Percentiles rank a stretch among this genome's conserved stretches.
Conservation (phyloP, 2,113 vertebrate species). For the Murina feae region DNA sequence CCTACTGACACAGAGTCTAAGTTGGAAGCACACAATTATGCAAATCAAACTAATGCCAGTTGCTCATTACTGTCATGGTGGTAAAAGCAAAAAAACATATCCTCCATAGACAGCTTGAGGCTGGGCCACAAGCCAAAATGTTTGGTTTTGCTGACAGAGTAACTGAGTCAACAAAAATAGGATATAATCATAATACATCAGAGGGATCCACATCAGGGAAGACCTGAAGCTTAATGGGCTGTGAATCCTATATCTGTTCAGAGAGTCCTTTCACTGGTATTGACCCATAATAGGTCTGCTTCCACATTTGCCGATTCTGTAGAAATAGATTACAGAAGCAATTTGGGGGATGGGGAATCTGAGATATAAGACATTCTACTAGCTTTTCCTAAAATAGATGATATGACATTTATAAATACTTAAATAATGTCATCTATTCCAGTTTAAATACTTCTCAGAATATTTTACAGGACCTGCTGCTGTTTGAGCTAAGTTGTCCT, state of each 20-base stretch:
- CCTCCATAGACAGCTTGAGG: constrained; percentile 91
- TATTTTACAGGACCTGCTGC: constrained; percentile 70
- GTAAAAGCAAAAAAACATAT: constrained; percentile 90
- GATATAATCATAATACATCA: constrained; percentile 87
- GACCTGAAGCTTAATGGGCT: constrained; percentile 87
- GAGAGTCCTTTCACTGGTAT: constrained; percentile 79
- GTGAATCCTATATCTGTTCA: constrained; percentile 80
- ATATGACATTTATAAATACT: constrained; percentile 83
- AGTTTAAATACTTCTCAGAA: constrained; percentile 76
- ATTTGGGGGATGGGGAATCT: constrained; percentile 69
- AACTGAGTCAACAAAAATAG: constrained; percentile 95
- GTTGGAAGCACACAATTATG: constrained; percentile 93
- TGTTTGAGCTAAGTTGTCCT: constrained; percentile 66
- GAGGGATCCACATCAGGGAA: constrained; percentile 84
- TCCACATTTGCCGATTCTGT: constrained; percentile 73
- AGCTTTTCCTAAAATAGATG: constrained; percentile 78
- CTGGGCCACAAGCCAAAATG: constrained; percentile 87
- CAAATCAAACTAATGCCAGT: constrained; percentile 96
- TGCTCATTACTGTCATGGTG: constrained; percentile 95
- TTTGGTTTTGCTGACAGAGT: constrained; percentile 94
- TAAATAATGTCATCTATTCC: constrained; percentile 78
- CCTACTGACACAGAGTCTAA: constrained; percentile 92
- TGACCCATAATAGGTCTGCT: constrained; percentile 78
- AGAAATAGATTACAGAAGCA: constrained; percentile 80
- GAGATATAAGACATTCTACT: constrained; percentile 80